phyloP scores from a whole-genome alignment of 2,113 vertebrate genomes.

The Anas platyrhynchos region DNA sequence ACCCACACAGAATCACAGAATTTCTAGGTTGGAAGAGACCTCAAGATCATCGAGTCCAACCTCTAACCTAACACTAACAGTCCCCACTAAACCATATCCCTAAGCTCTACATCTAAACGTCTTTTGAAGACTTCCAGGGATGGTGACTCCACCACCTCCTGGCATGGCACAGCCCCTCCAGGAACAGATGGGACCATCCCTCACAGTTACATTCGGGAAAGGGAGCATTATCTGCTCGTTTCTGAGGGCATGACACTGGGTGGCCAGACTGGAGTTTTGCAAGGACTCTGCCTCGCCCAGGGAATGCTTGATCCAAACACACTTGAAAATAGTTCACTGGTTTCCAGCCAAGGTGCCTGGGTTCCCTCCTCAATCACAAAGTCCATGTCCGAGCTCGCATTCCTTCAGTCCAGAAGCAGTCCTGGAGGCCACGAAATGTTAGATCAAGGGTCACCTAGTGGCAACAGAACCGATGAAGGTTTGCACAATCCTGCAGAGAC shows the following conservation, averaged over 20 bases:
- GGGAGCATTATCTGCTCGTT: rapidly evolving
- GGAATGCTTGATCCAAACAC: background rate
- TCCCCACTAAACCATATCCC: too few relatives aligned
- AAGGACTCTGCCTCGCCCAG: background rate
- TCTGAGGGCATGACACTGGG: background rate
- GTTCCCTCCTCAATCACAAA: background rate
- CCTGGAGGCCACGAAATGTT: background rate
- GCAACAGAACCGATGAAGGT: background rate
- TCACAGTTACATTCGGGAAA: background rate
- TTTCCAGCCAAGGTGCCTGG: background rate
- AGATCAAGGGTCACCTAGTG: slow-evolving; percentile 37
- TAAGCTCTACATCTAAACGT: too few relatives aligned
- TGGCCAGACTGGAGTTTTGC: background rate
- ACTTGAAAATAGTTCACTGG: background rate
- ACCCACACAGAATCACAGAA: too few relatives aligned
- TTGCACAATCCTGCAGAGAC: rapidly evolving
- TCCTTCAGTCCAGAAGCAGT: background rate
- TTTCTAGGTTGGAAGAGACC: too few relatives aligned
- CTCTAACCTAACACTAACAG: too few relatives aligned
- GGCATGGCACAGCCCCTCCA: background rate
- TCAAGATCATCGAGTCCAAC: too few relatives aligned
- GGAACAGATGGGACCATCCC: background rate
- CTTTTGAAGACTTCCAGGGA: too few relatives aligned
- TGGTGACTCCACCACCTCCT: too few relatives aligned
- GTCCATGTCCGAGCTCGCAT: rapidly evolving